Evolutionary conservation across 2,888 invertebrate genomes (phyloP).

Genomic region (Drosophila tanythrix): DNA sequence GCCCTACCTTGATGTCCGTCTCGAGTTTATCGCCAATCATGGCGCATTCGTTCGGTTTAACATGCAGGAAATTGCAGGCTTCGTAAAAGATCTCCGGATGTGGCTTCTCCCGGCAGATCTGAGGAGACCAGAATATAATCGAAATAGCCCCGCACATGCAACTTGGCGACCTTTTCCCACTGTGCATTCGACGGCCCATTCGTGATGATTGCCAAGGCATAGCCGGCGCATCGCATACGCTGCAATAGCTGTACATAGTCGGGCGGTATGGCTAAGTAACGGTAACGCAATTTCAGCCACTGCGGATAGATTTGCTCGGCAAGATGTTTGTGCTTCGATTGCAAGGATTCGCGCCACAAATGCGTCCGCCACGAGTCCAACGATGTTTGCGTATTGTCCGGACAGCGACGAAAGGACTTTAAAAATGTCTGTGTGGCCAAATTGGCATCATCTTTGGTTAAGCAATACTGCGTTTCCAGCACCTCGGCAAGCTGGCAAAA

Average conservation of each 20-base stretch:
- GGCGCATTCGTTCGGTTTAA: slow-evolving; percentile 90
- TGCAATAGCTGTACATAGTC: slow-evolving; percentile 90
- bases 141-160: slow-evolving; percentile 90
- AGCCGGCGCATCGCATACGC: slow-evolving; percentile 89
- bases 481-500: slow-evolving; percentile 81
- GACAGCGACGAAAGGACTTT: slow-evolving; percentile 91
- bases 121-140: slow-evolving; percentile 93
- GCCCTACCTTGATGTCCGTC: slow-evolving; percentile 90
- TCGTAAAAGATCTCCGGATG: slow-evolving; percentile 92
- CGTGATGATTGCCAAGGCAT: slow-evolving; percentile 92
- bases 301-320: slow-evolving; percentile 90
- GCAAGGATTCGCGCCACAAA: slow-evolving; percentile 92
- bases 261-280: slow-evolving; percentile 89
- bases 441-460: slow-evolving; percentile 88
- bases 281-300: slow-evolving; percentile 93
- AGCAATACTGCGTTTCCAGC: slow-evolving; percentile 87
- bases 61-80: slow-evolving; percentile 91
- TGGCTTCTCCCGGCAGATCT: slow-evolving; percentile 94
- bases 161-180: slow-evolving; percentile 93
- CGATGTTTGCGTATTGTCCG: slow-evolving; percentile 90
- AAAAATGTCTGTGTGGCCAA: slow-evolving; percentile 89
- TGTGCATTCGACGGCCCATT: slow-evolving; percentile 94
- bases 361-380: slow-evolving; percentile 92
- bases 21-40: slow-evolving; percentile 96
- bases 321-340: slow-evolving; percentile 89